A percentile compares a stretch with the other conserved stretches of the same genome.
phyloP scores from a whole-genome alignment of 2,113 vertebrate genomes.

The Chlamydotis undulata region DNA sequence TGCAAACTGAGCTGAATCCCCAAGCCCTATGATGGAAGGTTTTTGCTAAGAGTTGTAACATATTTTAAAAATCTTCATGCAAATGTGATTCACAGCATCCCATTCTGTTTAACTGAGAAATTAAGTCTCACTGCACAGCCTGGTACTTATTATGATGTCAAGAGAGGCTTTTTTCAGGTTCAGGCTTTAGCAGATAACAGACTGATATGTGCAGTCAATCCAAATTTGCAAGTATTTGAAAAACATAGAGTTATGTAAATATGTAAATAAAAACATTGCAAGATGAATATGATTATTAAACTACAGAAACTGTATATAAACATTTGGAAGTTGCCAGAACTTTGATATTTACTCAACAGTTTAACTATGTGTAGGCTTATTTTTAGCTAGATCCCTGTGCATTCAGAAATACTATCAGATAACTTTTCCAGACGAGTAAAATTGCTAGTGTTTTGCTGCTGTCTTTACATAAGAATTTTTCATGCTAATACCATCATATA shows the following conservation, averaged over 20 bases:
- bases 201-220: not conserved
- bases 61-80: not conserved
- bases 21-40: not conserved
- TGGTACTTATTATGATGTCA: not conserved
- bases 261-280: not conserved
- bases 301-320: not conserved
- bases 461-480: not conserved
- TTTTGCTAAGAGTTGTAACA: not conserved
- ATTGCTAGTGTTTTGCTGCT: not conserved
- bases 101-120: not conserved
- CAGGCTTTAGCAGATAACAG: not conserved
- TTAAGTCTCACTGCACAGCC: not conserved
- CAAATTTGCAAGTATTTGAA: not conserved
- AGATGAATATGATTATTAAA: not conserved
- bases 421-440: not conserved
- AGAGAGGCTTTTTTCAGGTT: not conserved
- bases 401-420: not conserved
- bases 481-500: not conserved
- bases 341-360: not conserved
- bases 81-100: not conserved
- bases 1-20: not conserved
- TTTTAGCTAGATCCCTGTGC: not conserved
- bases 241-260: constrained; percentile 18
- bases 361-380: not conserved
- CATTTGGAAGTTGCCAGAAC: not conserved